phyloP scores from a whole-genome alignment of 2,888 invertebrate genomes.

The Caenorhabditis sp. region DNA sequence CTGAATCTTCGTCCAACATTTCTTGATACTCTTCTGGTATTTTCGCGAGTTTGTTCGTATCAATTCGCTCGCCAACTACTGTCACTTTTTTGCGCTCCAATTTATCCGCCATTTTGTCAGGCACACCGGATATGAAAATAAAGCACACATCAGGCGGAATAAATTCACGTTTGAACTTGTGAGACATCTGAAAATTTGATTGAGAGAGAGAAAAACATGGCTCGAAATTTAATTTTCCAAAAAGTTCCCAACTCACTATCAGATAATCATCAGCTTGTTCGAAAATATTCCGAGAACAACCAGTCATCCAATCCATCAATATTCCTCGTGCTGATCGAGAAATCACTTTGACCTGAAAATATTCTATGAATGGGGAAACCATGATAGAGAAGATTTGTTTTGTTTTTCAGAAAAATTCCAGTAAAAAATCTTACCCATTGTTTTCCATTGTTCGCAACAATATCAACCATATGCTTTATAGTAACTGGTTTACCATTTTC shows the following conservation, averaged over 20 bases:
- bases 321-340: conserved; percentile 46
- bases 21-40: neutral
- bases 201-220: neutral
- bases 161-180: conserved; percentile 35
- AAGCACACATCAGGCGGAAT: conserved; percentile 37
- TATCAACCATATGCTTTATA: conserved; percentile 48
- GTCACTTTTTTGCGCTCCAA: conserved; percentile 39
- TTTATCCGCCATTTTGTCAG: conserved; percentile 45
- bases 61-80: conserved; percentile 37
- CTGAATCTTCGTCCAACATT: conserved; percentile 3
- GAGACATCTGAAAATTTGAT: conserved; percentile 25
- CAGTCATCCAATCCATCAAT: conserved; percentile 46
- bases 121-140: conserved; percentile 49
- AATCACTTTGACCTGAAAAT: conserved; percentile 40
- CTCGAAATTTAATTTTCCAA: no score
- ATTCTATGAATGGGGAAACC: no score
- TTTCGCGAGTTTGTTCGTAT: conserved; percentile 16
- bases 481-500: neutral
- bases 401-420: no score
- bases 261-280: conserved; percentile 41
- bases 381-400: no score
- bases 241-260: conserved; percentile 8
- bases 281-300: conserved; percentile 27
- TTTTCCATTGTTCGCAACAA: conserved; percentile 43
- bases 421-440: conserved; percentile 29